These are phyloP conservation scores for Caerostris darwini DNA, from an alignment of 1,140 invertebrate species.

Conservation along the genomic window DNA sequence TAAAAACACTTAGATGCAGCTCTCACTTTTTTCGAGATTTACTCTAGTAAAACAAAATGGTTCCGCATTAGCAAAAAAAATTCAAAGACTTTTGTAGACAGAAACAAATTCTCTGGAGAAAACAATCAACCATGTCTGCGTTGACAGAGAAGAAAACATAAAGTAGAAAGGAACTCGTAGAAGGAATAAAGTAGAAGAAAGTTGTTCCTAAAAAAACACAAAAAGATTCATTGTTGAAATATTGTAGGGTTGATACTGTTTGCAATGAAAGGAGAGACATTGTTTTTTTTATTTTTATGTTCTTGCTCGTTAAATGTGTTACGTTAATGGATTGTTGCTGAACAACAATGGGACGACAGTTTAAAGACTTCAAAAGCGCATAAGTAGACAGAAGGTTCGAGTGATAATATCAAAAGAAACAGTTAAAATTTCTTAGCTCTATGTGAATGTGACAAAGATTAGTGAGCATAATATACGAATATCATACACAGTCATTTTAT, in stretches of 20 bases:
- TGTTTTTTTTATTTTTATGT: neutral
- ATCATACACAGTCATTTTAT: too few relatives aligned
- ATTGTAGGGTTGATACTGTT: neutral
- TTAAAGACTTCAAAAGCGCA: neutral
- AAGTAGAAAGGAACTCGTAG: neutral
- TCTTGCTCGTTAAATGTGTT: neutral
- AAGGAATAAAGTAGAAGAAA: neutral
- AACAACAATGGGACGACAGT: neutral
- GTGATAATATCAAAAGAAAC: neutral
- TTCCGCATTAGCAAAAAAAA: neutral
- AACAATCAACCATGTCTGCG: neutral
- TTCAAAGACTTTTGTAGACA: neutral
- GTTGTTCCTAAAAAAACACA: neutral
- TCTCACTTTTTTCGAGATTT: neutral
- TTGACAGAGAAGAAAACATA: neutral
- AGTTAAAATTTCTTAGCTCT: neutral
- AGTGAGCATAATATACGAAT: too few relatives aligned
- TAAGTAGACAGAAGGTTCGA: neutral
- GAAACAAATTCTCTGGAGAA: neutral
- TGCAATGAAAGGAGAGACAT: neutral
- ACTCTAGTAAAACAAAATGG: neutral
- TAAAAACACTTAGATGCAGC: neutral
- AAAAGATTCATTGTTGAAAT: conserved; percentile 8
- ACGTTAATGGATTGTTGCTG: neutral
- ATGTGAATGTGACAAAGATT: too few relatives aligned